Base-by-base conservation (phyloP, 2,888 invertebrate species). In the Tetragnatha montana region DNA sequence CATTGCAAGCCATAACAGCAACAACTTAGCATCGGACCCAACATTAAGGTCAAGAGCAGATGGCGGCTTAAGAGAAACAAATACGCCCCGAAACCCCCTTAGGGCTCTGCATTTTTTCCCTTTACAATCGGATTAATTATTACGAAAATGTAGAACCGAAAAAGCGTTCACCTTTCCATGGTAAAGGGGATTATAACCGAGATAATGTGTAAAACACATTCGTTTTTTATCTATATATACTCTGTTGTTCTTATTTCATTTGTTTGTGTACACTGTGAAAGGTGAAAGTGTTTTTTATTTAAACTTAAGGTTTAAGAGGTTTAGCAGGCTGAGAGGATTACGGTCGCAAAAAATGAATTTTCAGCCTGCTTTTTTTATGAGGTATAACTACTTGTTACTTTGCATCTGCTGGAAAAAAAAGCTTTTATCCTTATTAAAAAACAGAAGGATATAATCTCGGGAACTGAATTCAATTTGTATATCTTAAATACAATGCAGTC, bases 41-140 rank as follows among this genome's bases (percentile, higher is more conserved):
- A 51, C 82, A 82, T 73, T 74, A 82, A 74, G 82, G 82, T 82
- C 82, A 82, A 82, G 82, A 50, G 73, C 73, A 50, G 82, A 76
- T 6, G 35, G 47, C 82, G 22, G 49, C n/a, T 22, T 71, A 71
- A 51, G 50, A 47, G 22, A 19, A 51, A 22, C 60, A 51, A 82
- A n/a, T 50, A 50, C 21, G 22, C 82, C 73, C 70, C 50, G 2
- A 22, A 73, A 8, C 73, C 35, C 21, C 50, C 51, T 60, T 73
- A 82, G 17, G 73, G 73, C 35, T 51, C 81, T 8, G 21, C 10
- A 70, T 71, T 60, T 60, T 60, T 60, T n/a, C 76, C 71, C n/a
- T 47, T 35, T 50, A 7, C 78, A 82, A 82, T 82, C 73, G 73
- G 82, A 82, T 82, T 82, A 73, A 60, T 60, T 60, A 60, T 60